Percentiles rank a stretch among this genome's conserved stretches.
phyloP scores from a whole-genome alignment of 2,888 invertebrate genomes.

The Rhagophthalmus giganteus region DNA sequence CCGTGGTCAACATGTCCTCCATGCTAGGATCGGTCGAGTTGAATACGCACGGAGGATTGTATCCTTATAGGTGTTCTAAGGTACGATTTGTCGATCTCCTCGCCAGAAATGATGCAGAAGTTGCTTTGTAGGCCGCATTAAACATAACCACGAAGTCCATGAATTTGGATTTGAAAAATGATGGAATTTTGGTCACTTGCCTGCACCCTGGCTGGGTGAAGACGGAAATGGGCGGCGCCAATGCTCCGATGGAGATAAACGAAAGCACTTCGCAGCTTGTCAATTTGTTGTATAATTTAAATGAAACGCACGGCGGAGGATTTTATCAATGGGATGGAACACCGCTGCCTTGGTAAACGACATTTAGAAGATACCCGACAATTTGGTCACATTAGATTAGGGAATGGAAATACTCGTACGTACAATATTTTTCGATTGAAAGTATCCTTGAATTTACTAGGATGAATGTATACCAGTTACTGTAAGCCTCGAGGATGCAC shows the following conservation, averaged over 20 bases:
- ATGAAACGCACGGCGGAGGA: slow-evolving; percentile 70
- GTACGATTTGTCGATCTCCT: too few relatives aligned
- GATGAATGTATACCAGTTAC: too few relatives aligned
- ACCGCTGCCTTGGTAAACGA: slow-evolving; percentile 74
- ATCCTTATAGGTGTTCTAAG: slow-evolving; percentile 87
- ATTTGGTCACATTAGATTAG: too few relatives aligned
- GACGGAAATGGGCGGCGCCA: slow-evolving; percentile 85
- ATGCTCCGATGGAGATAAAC: slow-evolving; percentile 74
- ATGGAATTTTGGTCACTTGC: slow-evolving; percentile 72
- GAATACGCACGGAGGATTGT: slow-evolving; percentile 77
- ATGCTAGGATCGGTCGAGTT: slow-evolving; percentile 76
- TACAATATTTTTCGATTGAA: too few relatives aligned
- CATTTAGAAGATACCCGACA: too few relatives aligned
- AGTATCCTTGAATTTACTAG: too few relatives aligned
- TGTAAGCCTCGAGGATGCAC: too few relatives aligned
- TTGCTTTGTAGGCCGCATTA: slow-evolving; percentile 67
- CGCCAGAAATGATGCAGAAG: not conserved
- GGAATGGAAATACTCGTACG: too few relatives aligned
- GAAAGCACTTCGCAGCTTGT: slow-evolving; percentile 69
- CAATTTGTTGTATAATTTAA: slow-evolving; percentile 64
- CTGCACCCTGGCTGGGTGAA: slow-evolving; percentile 92
- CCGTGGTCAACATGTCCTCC: slow-evolving; percentile 84
- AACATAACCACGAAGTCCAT: slow-evolving; percentile 86
- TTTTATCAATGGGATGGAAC: slow-evolving; percentile 80
- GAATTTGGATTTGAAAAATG: slow-evolving; percentile 75